Evolutionary conservation across 2,113 vertebrate species (phyloP).

Genomic region (Ceyx margarethae): DNA sequence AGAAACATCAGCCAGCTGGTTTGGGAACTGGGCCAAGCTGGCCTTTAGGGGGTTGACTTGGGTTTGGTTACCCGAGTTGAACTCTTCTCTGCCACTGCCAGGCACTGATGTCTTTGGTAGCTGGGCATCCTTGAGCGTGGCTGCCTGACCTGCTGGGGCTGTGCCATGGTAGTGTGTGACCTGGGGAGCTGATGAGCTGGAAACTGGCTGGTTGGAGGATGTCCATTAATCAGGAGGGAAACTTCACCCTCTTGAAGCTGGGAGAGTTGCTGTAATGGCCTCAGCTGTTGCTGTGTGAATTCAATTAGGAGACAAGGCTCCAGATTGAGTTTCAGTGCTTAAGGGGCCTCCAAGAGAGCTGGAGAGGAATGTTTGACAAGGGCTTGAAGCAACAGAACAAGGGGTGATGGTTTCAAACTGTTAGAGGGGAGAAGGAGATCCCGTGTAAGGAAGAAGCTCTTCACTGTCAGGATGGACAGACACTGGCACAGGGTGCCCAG

Average conservation of each 20-base stretch:
- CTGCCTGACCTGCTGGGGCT: neutral
- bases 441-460: neutral
- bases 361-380: neutral
- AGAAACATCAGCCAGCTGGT: neutral
- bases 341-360: neutral
- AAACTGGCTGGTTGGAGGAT: neutral
- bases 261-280: neutral
- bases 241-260: neutral
- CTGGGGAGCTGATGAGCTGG: neutral
- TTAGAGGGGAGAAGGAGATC: neutral
- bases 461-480: neutral
- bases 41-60: neutral
- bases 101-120: neutral
- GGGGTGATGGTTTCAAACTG: neutral
- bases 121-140: neutral
- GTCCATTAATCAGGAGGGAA: neutral
- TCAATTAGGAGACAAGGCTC: neutral
- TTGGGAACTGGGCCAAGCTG: neutral
- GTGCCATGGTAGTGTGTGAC: neutral
- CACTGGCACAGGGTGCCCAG: neutral
- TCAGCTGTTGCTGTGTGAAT: neutral
- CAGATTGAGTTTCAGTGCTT: neutral
- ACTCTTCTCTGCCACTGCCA: neutral
- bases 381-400: neutral
- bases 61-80: neutral